A percentile compares a stretch with the other conserved stretches of the same genome.
Conservation (phyloP, 2,797 vertebrate genomes). For the Centropyge bicolor region DNA sequence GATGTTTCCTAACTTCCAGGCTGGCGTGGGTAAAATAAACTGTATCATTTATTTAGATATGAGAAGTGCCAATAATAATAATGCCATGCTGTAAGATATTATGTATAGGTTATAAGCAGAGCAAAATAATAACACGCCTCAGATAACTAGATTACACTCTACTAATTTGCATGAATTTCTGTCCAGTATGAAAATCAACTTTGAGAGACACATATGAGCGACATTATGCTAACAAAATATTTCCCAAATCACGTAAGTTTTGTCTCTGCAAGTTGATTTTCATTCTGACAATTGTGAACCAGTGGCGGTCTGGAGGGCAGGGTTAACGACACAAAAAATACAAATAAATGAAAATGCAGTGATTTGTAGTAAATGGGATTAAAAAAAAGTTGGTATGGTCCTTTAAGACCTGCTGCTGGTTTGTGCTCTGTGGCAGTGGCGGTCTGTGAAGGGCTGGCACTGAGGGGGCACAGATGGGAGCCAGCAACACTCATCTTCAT, state of each 20-base stretch:
- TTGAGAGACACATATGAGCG: slow-evolving; percentile 3
- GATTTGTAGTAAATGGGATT: slow-evolving; percentile 2
- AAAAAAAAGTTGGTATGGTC: not conserved
- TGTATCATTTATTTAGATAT: not conserved
- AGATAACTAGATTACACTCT: not conserved
- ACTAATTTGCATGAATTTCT: too few relatives aligned
- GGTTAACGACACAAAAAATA: not conserved
- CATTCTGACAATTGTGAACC: not conserved
- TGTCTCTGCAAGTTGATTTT: not conserved
- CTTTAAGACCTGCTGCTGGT: slow-evolving; percentile 50
- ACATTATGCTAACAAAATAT: not conserved
- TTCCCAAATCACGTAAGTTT: not conserved
- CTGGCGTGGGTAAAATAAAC: not conserved
- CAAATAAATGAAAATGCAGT: not conserved
- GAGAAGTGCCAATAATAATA: not conserved
- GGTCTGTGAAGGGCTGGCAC: slow-evolving; percentile 65
- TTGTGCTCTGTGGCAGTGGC: slow-evolving; percentile 45
- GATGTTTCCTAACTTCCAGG: not conserved
- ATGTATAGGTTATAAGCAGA: not conserved
- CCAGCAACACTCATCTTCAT: slow-evolving; percentile 72
- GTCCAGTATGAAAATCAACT: not conserved
- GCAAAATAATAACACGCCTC: not conserved
- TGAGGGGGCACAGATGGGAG: slow-evolving; percentile 76
- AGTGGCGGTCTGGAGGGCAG: not conserved
- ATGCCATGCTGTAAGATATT: not conserved